Base-by-base conservation (phyloP, 2,113 vertebrate species). In the Euleptes europaea region DNA sequence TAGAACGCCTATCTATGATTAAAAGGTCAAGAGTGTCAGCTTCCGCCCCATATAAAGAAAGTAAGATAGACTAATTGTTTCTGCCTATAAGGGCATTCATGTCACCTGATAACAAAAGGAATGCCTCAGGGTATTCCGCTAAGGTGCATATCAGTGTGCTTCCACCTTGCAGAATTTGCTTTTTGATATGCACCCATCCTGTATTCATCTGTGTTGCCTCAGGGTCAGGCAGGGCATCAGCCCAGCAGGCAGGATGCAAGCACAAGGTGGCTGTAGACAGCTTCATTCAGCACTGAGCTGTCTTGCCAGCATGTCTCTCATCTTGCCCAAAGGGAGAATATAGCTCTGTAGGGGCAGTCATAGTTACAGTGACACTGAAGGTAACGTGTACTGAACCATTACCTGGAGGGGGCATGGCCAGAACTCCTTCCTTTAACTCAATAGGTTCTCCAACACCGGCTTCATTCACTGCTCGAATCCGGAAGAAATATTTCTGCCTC, bases 351-450 rank as follows among this genome's bases (percentile, higher is more conserved):
- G 66, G n/a, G 66, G 33, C 60, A 54, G 31, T 54, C 49, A 33
- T 31, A 66, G 60, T 21, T 51, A 17, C 31, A 35, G n/a, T 35
- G 9, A 11, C 54, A 12, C 33, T 51, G 76, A 15, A 78, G 13
- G 38, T 38, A 31, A 28, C 19, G 17, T 66, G 60, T n/a, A 60
- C 0, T 1, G 75, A 76, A 44, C 38, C 49, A 4, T 94, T 91
- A 97, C 95, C 95, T 92, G 95, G 95, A 54, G 96, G 94, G 54
- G 93, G 92, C 91, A 94, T 90, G 57, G 94, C 92, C 63, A 91
- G 26, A 80, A 94, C 93, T 44, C 94, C 91, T 85, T 96, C 40
- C 1, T 89, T 40, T 82, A 95, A 86, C 78, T 95, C 88, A 4
- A 49, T 75, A 40, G 94, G 91, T 88, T 96, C 92, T 78, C 94